These are phyloP conservation scores for Girardinus metallicus DNA, from an alignment of 2,797 vertebrate genomes.

Conservation along the genomic window DNA sequence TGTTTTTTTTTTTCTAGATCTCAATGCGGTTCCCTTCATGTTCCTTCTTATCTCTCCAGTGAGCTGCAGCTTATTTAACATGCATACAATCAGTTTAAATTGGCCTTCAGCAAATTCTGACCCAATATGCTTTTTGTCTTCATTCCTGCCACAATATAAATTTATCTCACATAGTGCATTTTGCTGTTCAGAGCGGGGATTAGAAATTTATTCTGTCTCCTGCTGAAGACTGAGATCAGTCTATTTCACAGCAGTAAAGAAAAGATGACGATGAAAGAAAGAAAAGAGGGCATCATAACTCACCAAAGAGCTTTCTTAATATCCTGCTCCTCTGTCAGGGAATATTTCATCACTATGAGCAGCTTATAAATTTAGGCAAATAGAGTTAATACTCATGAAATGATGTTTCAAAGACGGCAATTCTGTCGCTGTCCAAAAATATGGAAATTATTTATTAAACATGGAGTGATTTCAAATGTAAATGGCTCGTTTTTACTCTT, in stretches of 20 bases:
- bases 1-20: conserved; percentile 20
- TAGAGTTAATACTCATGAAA: conserved; percentile 26
- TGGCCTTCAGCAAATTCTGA: conserved; percentile 18
- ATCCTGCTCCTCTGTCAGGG: conserved; percentile 52
- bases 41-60: neutral
- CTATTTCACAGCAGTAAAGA: conserved; percentile 50
- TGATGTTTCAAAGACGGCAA: conserved; percentile 18
- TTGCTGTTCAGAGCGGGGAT: conserved; percentile 22
- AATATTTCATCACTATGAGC: conserved; percentile 48
- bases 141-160: conserved; percentile 21
- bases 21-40: conserved; percentile 18
- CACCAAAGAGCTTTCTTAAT: conserved; percentile 63
- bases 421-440: neutral
- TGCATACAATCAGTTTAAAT: conserved; percentile 20
- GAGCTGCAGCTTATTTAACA: conserved; percentile 21
- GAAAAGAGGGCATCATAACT: conserved; percentile 46
- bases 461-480: neutral
- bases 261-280: conserved; percentile 51
- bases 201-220: conserved; percentile 49
- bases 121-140: conserved; percentile 11
- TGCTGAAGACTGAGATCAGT: conserved; percentile 21
- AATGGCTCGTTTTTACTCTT: neutral
- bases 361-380: conserved; percentile 30
- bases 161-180: conserved; percentile 35
- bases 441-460: neutral